Evolutionary conservation across 2,888 invertebrate species (phyloP), one percentile per base, ranked within the genome.

Genomic region (Gastracanthus pulcherrimus): DNA sequence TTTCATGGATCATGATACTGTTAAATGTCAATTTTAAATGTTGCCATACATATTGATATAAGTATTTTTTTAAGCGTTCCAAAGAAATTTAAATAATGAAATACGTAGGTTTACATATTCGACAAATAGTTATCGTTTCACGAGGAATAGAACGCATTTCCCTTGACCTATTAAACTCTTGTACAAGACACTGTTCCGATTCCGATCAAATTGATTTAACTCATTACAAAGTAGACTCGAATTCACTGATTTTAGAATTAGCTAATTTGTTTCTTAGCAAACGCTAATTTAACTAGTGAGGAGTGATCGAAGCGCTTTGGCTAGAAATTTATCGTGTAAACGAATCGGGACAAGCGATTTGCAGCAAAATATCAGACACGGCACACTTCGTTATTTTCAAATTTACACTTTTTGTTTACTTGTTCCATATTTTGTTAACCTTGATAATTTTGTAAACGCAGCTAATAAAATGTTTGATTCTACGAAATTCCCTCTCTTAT

Each of bases 381-480:
- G 58, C 45, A n/a, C 19, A 3, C 55, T 58, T 64, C 64, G 66
- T 48, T 64, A 75, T 69, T 76, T 70, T 70, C 70, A 23, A 62
- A 69, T 76, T 34, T 62, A 62, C 62, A 66, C 31, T 62, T 62
- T 72, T 64, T 80, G 70, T 80, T 80, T 80, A 76, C 29, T 36
- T 64, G 58, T 58, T 38, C 75, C 62, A 75, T 36, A 48, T 80
- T 79, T 79, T 34, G 29, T n/a, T 16, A 23, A 67, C 79, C 79
- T 80, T 80, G 74, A 70, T 71, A 36, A 51, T 71, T 70, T 62
- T 48, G 3, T 60, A 58, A 67, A 45, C 26, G 2, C 55, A 23
- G 23, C 62, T 19, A 62, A n/a, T 36, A 31, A 36, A 26, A 23
- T 26, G 55, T 31, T 62, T 34, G 62, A 19, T 31, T 62, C 62